phyloP scores from a whole-genome alignment of 2,888 invertebrate species.

The Pheosia tremula region DNA sequence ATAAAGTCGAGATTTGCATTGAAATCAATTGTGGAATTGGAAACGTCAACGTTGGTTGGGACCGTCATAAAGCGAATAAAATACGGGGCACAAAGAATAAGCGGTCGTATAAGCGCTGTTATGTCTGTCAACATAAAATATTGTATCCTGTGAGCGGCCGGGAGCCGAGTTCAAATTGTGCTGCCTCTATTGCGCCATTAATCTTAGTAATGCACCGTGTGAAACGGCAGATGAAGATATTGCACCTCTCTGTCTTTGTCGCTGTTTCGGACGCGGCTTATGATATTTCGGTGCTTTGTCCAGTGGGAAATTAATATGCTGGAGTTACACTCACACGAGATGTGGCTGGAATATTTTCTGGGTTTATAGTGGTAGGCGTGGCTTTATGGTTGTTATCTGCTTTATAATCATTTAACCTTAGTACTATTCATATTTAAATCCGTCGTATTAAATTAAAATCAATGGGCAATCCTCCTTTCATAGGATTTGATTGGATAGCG shows the following conservation, averaged over 20 bases:
- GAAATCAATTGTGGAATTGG: conserved; percentile 22
- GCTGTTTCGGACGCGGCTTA: conserved; percentile 35
- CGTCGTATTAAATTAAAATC: not conserved
- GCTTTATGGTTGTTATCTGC: not conserved
- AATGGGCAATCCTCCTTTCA: not conserved
- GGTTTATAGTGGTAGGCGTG: not conserved
- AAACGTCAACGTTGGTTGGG: conserved; percentile 51
- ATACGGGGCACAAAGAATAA: conserved; percentile 84
- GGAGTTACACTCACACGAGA: not conserved
- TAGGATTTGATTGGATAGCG: too few relatives aligned
- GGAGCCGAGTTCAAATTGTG: conserved; percentile 76
- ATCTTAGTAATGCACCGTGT: conserved; percentile 77
- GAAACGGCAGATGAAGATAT: conserved; percentile 74
- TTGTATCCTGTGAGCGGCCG: conserved; percentile 78
- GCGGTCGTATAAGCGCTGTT: conserved; percentile 83
- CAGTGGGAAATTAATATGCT: conserved; percentile 39
- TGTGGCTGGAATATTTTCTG: not conserved
- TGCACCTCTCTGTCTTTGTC: conserved; percentile 58
- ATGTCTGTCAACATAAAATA: conserved; percentile 84
- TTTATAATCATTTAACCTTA: not conserved
- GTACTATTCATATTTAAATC: not conserved
- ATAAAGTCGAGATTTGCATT: conserved; percentile 49
- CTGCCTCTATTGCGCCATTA: conserved; percentile 76
- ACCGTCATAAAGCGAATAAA: conserved; percentile 84
- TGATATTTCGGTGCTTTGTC: conserved; percentile 36